Percentiles rank a stretch among this genome's conserved stretches.
Conservation (phyloP, 2,113 vertebrate species). For the Isurus oxyrinchus region DNA sequence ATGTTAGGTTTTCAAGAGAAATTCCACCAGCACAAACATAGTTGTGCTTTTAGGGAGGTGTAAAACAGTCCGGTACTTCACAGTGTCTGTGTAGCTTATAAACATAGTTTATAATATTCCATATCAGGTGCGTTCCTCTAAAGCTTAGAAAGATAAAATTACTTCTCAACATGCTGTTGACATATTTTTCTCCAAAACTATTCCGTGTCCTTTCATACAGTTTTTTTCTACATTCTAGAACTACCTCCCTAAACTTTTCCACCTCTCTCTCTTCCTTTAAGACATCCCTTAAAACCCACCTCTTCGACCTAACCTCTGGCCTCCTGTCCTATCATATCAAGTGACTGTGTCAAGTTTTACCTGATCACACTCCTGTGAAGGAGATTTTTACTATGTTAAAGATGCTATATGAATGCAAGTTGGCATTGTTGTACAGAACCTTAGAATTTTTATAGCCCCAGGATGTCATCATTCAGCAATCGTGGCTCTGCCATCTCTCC, state of each 20-base stretch:
- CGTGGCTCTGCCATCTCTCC: neutral
- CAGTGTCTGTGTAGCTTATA: neutral
- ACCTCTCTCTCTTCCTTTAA: neutral
- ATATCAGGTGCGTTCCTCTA: neutral
- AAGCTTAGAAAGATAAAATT: neutral
- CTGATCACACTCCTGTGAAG: neutral
- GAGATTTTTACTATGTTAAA: neutral
- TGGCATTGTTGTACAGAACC: neutral
- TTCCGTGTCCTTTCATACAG: neutral
- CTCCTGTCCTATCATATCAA: neutral
- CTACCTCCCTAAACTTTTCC: neutral
- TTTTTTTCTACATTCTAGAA: neutral
- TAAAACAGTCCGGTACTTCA: neutral
- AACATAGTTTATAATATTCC: neutral
- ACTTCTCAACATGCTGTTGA: neutral
- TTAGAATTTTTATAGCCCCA: neutral
- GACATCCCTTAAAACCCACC: neutral
- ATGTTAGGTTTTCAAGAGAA: neutral
- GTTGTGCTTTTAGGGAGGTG: neutral
- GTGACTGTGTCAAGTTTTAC: neutral
- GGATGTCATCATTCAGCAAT: neutral
- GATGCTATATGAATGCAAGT: neutral
- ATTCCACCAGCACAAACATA: no score
- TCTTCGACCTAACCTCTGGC: neutral
- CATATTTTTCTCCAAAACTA: neutral